These are phyloP conservation scores for Pyrrhia umbra DNA, from an alignment of 2,888 invertebrate genomes.

Conservation along the genomic window DNA sequence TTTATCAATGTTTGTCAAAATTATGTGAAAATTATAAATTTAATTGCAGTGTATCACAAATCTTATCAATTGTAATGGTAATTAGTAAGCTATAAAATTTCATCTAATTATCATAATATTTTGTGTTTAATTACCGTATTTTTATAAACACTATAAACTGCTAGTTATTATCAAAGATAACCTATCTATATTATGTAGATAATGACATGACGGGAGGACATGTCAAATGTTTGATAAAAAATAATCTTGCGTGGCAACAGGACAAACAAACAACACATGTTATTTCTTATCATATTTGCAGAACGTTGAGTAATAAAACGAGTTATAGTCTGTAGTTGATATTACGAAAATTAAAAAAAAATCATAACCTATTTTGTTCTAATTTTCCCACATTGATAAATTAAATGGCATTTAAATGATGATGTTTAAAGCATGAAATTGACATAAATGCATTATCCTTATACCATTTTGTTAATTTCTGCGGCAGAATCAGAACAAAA, in stretches of 20 bases:
- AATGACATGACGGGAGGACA: too few species aligned
- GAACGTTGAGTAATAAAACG: not conserved
- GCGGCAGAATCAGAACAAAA: too few species aligned
- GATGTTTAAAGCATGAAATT: too few species aligned
- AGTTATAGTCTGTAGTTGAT: too few species aligned
- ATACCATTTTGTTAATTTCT: too few species aligned
- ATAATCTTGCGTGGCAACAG: not conserved
- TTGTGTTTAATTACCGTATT: conserved; percentile 1
- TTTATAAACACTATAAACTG: not conserved
- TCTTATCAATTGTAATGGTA: not conserved
- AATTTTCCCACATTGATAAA: too few species aligned
- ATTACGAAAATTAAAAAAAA: too few species aligned
- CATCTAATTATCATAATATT: not conserved
- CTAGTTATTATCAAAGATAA: not conserved
- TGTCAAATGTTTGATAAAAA: not conserved
- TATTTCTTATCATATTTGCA: conserved; percentile 1
- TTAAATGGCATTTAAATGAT: too few species aligned
- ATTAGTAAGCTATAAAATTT: not conserved
- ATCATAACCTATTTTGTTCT: too few species aligned
- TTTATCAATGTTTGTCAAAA: too few species aligned
- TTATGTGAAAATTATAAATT: not conserved
- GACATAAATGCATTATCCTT: too few species aligned
- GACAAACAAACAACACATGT: not conserved
- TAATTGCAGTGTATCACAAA: not conserved
- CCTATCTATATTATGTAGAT: not conserved